phyloP scores from a whole-genome alignment of 2,888 invertebrate genomes.

The Acrobasis repandana region DNA sequence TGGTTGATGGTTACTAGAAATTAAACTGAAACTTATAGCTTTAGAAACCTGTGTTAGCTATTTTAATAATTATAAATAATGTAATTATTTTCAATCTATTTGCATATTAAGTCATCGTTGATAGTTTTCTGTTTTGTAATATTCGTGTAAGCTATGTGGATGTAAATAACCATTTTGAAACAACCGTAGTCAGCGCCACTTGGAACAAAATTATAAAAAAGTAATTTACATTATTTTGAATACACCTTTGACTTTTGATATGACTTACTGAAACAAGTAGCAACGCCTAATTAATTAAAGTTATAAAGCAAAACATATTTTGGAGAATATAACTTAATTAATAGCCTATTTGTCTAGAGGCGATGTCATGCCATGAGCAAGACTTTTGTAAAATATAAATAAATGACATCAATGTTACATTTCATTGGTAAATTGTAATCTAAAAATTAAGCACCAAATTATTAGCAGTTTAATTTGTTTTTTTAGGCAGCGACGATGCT shows the following conservation, averaged over 20 bases:
- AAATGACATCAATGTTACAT: constrained; percentile 48
- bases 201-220: not conserved
- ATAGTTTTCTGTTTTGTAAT: not conserved
- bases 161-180: constrained; percentile 16
- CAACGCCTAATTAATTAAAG: constrained; percentile 3
- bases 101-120: not conserved
- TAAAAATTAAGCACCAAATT: constrained; percentile 49
- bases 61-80: constrained; percentile 16
- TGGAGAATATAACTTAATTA: not conserved
- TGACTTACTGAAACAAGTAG: not conserved
- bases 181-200: constrained; percentile 17
- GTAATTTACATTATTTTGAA: constrained; percentile 3
- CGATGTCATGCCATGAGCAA: not conserved
- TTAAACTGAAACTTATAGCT: constrained; percentile 16
- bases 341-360: not conserved
- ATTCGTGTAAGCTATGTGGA: not conserved
- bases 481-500: constrained; percentile 40
- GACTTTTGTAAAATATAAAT: constrained; percentile 35
- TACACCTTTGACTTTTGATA: constrained; percentile 7
- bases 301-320: constrained; percentile 2
- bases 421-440: constrained; percentile 44
- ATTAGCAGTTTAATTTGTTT: constrained; percentile 36
- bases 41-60: constrained; percentile 16
- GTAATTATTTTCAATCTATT: not conserved
- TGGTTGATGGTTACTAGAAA: constrained; percentile 19